A percentile compares a stretch with the other conserved stretches of the same genome.
Evolutionary conservation across 2,888 invertebrate genomes (phyloP).

Genomic region (Spisula solida): DNA sequence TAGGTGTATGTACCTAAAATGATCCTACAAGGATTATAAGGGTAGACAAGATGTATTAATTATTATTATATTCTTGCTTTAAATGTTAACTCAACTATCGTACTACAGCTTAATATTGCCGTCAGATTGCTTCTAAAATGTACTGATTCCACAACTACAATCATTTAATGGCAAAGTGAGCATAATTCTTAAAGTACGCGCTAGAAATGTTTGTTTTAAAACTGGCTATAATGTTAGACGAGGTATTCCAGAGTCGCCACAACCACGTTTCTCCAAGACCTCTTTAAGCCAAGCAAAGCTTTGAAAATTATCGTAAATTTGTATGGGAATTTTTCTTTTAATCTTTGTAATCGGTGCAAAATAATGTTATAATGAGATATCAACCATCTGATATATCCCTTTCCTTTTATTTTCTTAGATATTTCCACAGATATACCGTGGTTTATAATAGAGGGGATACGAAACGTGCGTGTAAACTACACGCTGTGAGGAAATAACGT

Average conservation of each 20-base stretch:
- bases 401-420: conserved; percentile 51
- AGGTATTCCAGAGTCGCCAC: conserved; percentile 42
- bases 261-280: conserved; percentile 21
- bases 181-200: not conserved
- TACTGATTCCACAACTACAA: not conserved
- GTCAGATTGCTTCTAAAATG: not conserved
- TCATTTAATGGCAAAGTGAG: not conserved
- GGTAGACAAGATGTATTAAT: too few relatives aligned
- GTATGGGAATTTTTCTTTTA: conserved; percentile 56
- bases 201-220: not conserved
- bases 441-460: conserved; percentile 25
- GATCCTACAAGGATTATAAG: not conserved
- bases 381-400: conserved; percentile 39
- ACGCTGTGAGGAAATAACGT: conserved; percentile 44
- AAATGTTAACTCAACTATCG: not conserved
- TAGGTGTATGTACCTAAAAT: not conserved
- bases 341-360: conserved; percentile 53
- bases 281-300: conserved; percentile 40
- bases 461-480: conserved; percentile 29
- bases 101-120: not conserved
- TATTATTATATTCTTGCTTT: too few relatives aligned
- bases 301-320: conserved; percentile 51
- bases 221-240: conserved; percentile 26
- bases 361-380: conserved; percentile 43
- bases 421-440: conserved; percentile 30